phyloP scores from a whole-genome alignment of 2,113 vertebrate species.

The Rhynchomys soricoides region DNA sequence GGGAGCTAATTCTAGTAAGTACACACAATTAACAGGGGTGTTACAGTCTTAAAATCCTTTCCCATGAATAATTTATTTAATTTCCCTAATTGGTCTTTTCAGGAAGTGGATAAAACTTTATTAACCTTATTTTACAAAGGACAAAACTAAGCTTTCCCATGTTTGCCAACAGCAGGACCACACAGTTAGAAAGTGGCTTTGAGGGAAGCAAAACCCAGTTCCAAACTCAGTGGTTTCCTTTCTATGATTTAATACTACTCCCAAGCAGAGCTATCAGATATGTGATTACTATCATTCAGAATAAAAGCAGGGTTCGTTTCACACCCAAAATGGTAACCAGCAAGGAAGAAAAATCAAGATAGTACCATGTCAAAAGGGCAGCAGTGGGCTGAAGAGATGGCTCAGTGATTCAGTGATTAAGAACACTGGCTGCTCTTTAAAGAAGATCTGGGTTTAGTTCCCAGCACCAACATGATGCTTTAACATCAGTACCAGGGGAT shows the following conservation, averaged over 20 bases:
- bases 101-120: constrained; percentile 28
- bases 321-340: not conserved
- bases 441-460: not conserved
- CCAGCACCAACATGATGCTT: not conserved
- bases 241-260: not conserved
- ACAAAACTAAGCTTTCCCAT: constrained; percentile 40
- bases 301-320: not conserved
- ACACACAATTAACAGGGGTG: not conserved
- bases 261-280: not conserved
- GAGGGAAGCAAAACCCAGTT: not conserved
- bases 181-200: not conserved
- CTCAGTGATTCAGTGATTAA: not conserved
- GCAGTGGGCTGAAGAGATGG: not conserved
- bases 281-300: not conserved
- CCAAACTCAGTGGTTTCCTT: not conserved
- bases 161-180: constrained; percentile 3
- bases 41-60: constrained; percentile 36
- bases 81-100: constrained; percentile 35
- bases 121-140: constrained; percentile 51
- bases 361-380: not conserved
- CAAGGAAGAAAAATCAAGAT: not conserved
- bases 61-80: not conserved
- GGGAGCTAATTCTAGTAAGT: not conserved
- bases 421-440: not conserved
- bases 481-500: not conserved